phyloP scores from a whole-genome alignment of 2,797 vertebrate genomes.

The Sebastes flavidus region DNA sequence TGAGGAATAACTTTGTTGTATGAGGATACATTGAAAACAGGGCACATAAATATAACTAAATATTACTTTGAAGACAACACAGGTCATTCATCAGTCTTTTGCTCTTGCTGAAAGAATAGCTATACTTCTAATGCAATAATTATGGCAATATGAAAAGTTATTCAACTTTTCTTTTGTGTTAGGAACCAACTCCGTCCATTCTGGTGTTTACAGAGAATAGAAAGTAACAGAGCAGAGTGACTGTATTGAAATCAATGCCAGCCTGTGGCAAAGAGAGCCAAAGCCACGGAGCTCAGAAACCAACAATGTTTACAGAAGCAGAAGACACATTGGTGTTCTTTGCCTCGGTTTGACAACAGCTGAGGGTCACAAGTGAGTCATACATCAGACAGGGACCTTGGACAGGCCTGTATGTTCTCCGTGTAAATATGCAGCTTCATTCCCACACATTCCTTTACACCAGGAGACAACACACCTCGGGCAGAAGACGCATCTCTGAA shows the following conservation, averaged over 20 bases:
- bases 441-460: slow-evolving; percentile 16
- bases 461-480: background rate
- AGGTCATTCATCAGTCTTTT: background rate
- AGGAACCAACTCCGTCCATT: background rate
- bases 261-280: background rate
- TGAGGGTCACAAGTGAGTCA: slow-evolving; percentile 49
- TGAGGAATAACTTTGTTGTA: no score
- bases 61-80: background rate
- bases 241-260: background rate
- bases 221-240: background rate
- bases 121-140: background rate
- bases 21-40: background rate
- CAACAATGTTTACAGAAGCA: background rate
- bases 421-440: slow-evolving; percentile 20
- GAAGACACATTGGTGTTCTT: background rate
- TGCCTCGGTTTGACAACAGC: slow-evolving; percentile 10
- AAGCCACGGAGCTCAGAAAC: slow-evolving; percentile 16
- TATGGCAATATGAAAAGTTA: background rate
- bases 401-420: slow-evolving; percentile 18
- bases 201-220: background rate
- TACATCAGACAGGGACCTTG: slow-evolving; percentile 33
- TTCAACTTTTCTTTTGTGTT: background rate
- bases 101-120: background rate
- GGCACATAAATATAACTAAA: background rate
- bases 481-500: background rate